Conservation (phyloP, 2,113 vertebrate genomes). For the Ceyx cyanopectus region DNA sequence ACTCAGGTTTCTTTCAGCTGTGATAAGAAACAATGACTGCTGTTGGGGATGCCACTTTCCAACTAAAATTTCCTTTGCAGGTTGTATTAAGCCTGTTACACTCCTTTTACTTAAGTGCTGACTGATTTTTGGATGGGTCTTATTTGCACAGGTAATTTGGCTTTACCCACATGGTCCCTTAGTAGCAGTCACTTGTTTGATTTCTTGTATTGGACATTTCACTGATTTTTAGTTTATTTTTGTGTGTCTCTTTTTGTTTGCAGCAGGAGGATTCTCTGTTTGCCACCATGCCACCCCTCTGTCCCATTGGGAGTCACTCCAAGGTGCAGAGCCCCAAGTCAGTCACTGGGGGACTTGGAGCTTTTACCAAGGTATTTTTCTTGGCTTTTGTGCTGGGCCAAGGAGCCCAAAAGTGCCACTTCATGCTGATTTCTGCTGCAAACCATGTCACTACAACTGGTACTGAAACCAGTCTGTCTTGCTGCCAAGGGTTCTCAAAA, state of each 20-base stretch:
- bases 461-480: not conserved
- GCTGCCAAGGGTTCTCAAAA: not conserved
- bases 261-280: slow-evolving; percentile 87
- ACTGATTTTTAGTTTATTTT: not conserved
- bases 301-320: slow-evolving; percentile 86
- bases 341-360: slow-evolving; percentile 82
- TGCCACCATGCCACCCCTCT: slow-evolving; percentile 86
- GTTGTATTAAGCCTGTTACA: not conserved
- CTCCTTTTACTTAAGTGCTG: not conserved
- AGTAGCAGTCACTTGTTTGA: not conserved
- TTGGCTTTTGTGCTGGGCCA: not conserved
- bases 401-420: not conserved
- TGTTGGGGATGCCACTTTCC: not conserved
- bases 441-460: not conserved
- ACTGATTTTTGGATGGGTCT: not conserved
- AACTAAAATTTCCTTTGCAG: not conserved
- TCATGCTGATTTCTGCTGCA: not conserved
- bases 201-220: not conserved
- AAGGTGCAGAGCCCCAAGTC: slow-evolving; percentile 85
- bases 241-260: not conserved
- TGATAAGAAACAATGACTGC: not conserved
- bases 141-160: not conserved
- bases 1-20: fast-evolving
- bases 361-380: slow-evolving; percentile 82
- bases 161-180: not conserved